Conservation (phyloP, 2,888 invertebrate genomes). For the Nomada ferruginata region DNA sequence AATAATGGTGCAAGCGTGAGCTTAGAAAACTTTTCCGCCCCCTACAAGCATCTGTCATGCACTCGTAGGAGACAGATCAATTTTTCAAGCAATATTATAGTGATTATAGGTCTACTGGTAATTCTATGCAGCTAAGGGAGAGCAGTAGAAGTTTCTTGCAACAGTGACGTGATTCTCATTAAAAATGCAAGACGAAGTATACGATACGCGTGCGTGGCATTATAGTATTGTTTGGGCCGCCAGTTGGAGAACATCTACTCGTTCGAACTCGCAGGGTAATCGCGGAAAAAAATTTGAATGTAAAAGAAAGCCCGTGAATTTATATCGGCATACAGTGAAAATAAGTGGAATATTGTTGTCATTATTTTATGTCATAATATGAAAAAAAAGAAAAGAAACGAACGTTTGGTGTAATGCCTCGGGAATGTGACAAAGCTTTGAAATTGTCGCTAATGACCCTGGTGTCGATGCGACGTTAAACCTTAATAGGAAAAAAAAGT, state of each 20-base stretch:
- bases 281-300: not conserved
- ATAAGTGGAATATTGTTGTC: too few relatives aligned
- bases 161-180: slow-evolving; percentile 2
- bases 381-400: too few relatives aligned
- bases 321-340: not conserved
- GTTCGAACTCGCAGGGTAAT: not conserved
- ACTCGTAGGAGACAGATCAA: too few relatives aligned
- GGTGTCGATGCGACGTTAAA: too few relatives aligned
- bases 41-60: too few relatives aligned
- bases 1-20: too few relatives aligned
- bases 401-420: too few relatives aligned
- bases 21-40: too few relatives aligned
- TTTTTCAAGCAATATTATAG: not conserved
- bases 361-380: too few relatives aligned
- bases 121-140: not conserved
- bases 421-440: too few relatives aligned
- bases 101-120: slow-evolving; percentile 2
- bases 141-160: not conserved
- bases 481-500: too few relatives aligned
- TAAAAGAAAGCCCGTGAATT: not conserved
- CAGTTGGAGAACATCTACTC: not conserved
- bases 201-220: not conserved
- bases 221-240: not conserved
- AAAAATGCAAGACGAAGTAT: slow-evolving; percentile 5
- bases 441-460: too few relatives aligned